phyloP scores from a whole-genome alignment of 2,113 vertebrate genomes.

The Limanda limanda region DNA sequence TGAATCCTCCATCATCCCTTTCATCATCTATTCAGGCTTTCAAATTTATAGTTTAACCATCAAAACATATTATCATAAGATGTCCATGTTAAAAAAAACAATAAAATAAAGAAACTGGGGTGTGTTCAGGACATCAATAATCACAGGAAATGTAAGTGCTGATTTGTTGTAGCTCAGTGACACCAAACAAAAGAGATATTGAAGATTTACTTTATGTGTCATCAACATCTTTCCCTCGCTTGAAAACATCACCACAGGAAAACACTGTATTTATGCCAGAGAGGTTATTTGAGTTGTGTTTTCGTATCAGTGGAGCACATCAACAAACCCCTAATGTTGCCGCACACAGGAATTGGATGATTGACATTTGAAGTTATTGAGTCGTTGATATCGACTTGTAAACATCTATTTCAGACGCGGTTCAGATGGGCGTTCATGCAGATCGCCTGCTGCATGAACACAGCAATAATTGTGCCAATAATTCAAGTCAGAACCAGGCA shows the following conservation, averaged over 20 bases:
- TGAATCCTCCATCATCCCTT: not conserved
- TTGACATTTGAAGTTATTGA: not conserved
- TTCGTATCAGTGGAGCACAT: not conserved
- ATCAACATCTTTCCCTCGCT: no score
- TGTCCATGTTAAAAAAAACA: no score
- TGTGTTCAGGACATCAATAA: no score
- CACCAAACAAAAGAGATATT: no score
- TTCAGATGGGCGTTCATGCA: constrained; percentile 7
- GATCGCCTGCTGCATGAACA: constrained; percentile 31
- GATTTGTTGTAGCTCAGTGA: no score
- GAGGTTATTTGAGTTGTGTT: not conserved
- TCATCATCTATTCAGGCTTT: not conserved
- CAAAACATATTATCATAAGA: no score
- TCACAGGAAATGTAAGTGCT: no score
- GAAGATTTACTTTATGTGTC: no score
- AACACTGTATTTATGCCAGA: not conserved
- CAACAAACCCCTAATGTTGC: not conserved
- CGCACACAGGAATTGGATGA: not conserved
- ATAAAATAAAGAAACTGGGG: no score
- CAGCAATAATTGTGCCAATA: constrained; percentile 28
- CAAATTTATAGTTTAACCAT: no score
- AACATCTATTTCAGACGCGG: constrained; percentile 5
- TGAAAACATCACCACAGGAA: not conserved
- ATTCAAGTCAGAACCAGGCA: not conserved
- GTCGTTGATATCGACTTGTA: constrained; percentile 10